phyloP scores from a whole-genome alignment of 2,797 vertebrate genomes.

The Ctenosaura bakeri region DNA sequence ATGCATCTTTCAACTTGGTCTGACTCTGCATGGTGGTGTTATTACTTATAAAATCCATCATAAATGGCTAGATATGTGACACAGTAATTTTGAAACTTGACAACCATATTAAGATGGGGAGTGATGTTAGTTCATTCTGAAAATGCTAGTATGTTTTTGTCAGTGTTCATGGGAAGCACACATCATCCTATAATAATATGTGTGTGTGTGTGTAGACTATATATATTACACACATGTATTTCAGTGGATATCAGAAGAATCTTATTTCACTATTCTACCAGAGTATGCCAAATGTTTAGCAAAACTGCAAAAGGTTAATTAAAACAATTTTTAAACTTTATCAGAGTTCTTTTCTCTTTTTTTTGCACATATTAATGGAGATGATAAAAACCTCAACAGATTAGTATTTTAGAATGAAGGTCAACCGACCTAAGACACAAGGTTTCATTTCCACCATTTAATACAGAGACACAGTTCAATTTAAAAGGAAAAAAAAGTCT shows the following conservation, averaged over 20 bases:
- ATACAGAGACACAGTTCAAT: constrained; percentile 76
- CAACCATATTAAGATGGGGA: background rate
- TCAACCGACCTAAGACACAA: constrained; percentile 78
- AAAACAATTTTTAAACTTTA: constrained; percentile 86
- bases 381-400: constrained; percentile 80
- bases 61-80: background rate
- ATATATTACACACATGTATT: constrained; percentile 19
- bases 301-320: constrained; percentile 89
- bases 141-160: background rate
- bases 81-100: background rate
- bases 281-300: constrained; percentile 82
- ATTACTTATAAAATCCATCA: background rate
- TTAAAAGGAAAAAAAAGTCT: constrained; percentile 50
- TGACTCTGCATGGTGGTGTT: background rate
- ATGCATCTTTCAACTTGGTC: background rate
- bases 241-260: rapidly evolving
- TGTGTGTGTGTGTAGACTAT: background rate
- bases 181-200: background rate
- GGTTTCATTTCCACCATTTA: constrained; percentile 80
- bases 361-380: constrained; percentile 83
- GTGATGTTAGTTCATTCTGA: background rate
- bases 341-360: constrained; percentile 79
- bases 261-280: constrained; percentile 86
- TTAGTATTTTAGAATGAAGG: constrained; percentile 79
- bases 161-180: background rate